phyloP scores from a whole-genome alignment of 2,797 vertebrate species.

The Eospalax fontanierii region DNA sequence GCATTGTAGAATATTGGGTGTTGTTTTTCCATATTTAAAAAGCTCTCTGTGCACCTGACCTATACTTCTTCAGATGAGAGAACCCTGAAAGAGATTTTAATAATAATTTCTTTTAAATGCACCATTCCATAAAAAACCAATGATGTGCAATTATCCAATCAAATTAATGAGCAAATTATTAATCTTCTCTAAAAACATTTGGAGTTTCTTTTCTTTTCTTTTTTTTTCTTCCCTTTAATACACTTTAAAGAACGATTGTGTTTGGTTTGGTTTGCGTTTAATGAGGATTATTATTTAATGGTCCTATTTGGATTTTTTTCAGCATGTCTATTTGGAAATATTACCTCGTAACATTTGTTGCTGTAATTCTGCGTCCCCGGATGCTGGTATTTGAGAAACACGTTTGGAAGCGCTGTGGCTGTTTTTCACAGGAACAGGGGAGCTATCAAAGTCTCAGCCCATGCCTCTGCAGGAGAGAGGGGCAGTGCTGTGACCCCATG shows the following conservation, averaged over 20 bases:
- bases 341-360: slow-evolving; percentile 72
- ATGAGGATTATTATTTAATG: slow-evolving; percentile 86
- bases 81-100: slow-evolving; percentile 72
- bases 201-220: background rate
- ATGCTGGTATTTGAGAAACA: slow-evolving; percentile 73
- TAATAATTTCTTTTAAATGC: slow-evolving; percentile 74
- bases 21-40: slow-evolving; percentile 72
- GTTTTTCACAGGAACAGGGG: slow-evolving; percentile 81
- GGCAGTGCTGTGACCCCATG: background rate
- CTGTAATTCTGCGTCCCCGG: slow-evolving; percentile 73
- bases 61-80: background rate
- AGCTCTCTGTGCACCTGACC: slow-evolving; percentile 57
- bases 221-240: slow-evolving; percentile 15
- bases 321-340: slow-evolving; percentile 79
- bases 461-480: slow-evolving; percentile 53
- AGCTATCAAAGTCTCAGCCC: slow-evolving; percentile 78
- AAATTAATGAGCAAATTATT: slow-evolving; percentile 83
- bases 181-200: slow-evolving; percentile 76
- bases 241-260: slow-evolving; percentile 74
- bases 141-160: slow-evolving; percentile 80
- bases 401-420: slow-evolving; percentile 61
- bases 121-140: slow-evolving; percentile 30
- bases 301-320: slow-evolving; percentile 81
- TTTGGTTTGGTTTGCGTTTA: slow-evolving; percentile 77
- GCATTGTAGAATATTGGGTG: slow-evolving; percentile 71